Base-by-base conservation (phyloP, 2,797 vertebrate genomes). In the Gymnoscopelus braueri region DNA sequence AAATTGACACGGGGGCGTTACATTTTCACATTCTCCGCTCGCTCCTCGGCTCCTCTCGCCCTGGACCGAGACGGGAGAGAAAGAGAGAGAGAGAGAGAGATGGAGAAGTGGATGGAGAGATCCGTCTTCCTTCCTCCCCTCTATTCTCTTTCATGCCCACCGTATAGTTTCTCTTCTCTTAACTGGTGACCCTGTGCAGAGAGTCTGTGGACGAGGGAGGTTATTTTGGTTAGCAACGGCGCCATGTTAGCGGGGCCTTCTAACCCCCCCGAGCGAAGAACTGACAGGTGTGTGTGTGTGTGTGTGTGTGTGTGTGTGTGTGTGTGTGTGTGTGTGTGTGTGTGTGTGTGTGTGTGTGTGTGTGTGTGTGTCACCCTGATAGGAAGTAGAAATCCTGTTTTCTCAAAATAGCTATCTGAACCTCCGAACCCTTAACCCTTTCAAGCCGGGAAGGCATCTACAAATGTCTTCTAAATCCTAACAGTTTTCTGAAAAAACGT, bases 1-100 rank as follows among this genome's bases (percentile, higher is more conserved):
- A 92, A 91, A 93, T 81, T 91, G 88, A 92, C 89, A 91, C 67
- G 58, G 80, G 85, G 78, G 86, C 84, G 81, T 89, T 88, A 82
- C 83, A 84, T 86, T 92, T 91, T 93, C 87, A 86, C 88, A 89
- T 90, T 85, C 83, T 74, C 78, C 78, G 78, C 52, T 63, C 53
- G 29, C 51, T 65, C 39, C 14, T 48, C 59, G 3, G 50, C 50
- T 51, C 35, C 11, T 89, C 71, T 79, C 67, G 79, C 70, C 69
- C 74, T 79, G 61, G 60, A 72, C 82, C 82, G 84, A 89, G 75
- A 78, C 81, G 76, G 77, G 65, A 84, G 78, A 49, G 81, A 81
- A 59, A 81, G 6, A 60, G 67, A 73, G 63, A 70, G 63, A 68
- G 60, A 69, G 65, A 83, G 15, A 19, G 35, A 24, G 52, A 60